These are phyloP conservation scores for Acomys russatus DNA, from an alignment of 2,797 vertebrate species.

Conservation along the genomic window DNA sequence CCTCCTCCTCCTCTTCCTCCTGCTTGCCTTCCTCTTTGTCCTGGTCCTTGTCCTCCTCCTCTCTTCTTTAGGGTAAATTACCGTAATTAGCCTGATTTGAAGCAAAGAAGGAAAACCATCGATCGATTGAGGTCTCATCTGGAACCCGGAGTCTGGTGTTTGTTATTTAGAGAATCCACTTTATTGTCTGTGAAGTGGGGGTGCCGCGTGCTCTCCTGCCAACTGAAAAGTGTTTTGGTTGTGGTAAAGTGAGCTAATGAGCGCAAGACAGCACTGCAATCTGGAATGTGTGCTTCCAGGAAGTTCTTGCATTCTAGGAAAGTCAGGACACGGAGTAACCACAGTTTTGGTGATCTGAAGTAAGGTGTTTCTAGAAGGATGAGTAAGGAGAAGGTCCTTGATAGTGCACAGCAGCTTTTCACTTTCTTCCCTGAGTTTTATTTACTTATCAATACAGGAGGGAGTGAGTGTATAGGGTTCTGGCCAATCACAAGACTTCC, in stretches of 20 bases:
- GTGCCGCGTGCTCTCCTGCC: too few relatives aligned
- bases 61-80: background rate
- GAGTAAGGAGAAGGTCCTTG: background rate
- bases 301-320: constrained; percentile 11
- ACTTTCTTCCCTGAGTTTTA: background rate
- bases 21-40: too few relatives aligned
- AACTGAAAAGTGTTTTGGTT: background rate
- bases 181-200: background rate
- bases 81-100: background rate
- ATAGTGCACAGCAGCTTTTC: fast-evolving
- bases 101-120: background rate
- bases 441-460: background rate
- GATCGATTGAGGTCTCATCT: background rate
- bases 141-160: background rate
- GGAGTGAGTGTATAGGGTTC: fast-evolving
- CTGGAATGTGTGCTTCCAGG: background rate
- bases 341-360: background rate
- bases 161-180: background rate
- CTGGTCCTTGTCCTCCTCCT: too few relatives aligned
- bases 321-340: background rate
- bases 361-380: background rate
- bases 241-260: background rate
- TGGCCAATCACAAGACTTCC: fast-evolving
- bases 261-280: background rate
- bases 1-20: too few relatives aligned